Conservation (phyloP, 2,888 invertebrate species). For the Apodemia hepburni region DNA sequence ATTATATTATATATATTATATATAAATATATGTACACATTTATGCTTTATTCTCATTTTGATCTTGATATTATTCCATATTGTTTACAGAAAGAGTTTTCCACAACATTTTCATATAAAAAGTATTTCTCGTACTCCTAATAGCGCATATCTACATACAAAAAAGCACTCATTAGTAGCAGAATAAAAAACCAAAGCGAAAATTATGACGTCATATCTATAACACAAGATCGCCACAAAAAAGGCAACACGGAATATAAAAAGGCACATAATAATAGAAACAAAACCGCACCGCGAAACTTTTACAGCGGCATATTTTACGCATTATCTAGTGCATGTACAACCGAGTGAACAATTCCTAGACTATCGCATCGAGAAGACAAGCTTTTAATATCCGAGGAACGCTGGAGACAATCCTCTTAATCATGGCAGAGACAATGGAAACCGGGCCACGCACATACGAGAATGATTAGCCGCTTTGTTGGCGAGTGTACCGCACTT, state of each 20-base stretch:
- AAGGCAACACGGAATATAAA: conserved; percentile 41
- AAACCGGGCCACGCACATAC: conserved; percentile 75
- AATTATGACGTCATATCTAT: conserved; percentile 36
- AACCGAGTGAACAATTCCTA: conserved; percentile 39
- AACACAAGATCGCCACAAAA: conserved; percentile 46
- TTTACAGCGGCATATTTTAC: conserved; percentile 46
- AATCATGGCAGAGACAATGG: conserved; percentile 75
- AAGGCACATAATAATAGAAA: conserved; percentile 52
- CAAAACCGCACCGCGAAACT: conserved; percentile 52
- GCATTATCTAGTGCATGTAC: conserved; percentile 48
- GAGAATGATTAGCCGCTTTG: conserved; percentile 63
- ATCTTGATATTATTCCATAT: conserved; percentile 17
- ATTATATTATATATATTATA: no score
- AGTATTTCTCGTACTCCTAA: conserved; percentile 32
- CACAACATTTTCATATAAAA: conserved; percentile 24
- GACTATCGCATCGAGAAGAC: conserved; percentile 54
- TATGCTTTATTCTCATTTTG: neutral
- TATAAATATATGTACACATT: neutral
- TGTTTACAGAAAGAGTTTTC: conserved; percentile 11
- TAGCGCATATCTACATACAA: conserved; percentile 30
- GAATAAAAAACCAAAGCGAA: conserved; percentile 33
- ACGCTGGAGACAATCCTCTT: conserved; percentile 78
- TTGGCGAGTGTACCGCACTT: conserved; percentile 57
- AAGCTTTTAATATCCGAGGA: conserved; percentile 74
- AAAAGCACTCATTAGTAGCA: conserved; percentile 32